Evolutionary conservation across 2,888 invertebrate genomes (phyloP), one percentile per base, ranked within the genome.

Genomic region (Hyposoter didymator): DNA sequence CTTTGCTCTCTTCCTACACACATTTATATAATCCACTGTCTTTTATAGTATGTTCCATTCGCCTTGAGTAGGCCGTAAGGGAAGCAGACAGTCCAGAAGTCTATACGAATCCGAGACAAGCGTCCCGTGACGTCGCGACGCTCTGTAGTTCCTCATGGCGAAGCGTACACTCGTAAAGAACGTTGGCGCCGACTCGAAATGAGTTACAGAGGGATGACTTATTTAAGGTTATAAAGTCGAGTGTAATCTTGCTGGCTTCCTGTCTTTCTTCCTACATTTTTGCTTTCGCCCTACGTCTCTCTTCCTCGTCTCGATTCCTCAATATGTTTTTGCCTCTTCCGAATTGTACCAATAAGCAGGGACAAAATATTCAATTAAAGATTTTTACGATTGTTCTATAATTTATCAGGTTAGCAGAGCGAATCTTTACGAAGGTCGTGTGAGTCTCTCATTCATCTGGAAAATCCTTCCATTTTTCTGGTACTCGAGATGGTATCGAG

Each of bases 171-270:
- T 92, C 92, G 91, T 92, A 93, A 93, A 93, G 90, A 91, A 91
- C 88, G 87, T 90, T 91, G 92, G 93, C 92, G 92, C 92, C 92
- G 79, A 74, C 88, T 89, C 86, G 86, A 89, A 91, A 91, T 91
- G 90, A 90, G 89, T 90, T 88, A 89, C 89, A 88, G 89, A 86
- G 88, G 89, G 88, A 89, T 90, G 90, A 91, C 90, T 90, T 92
- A 91, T 92, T 91, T 91, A 90, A 82, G 83, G 75, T 78, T 80
- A 82, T 85, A 82, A 79, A 78, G 79, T 82, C 59, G 74, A 62
- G 19, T 73, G 73, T 73, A 78, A 78, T 74, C 76, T 82, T 64
- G 55, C 73, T 69, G 39, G 22, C 80, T 22, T 66, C 72, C 69
- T 10, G 39, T 5, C 39, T 0, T 39, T 47, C 73, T 66, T 43